These are phyloP conservation scores for Chromis chromis DNA, from an alignment of 2,797 vertebrate genomes.

Conservation along the genomic window DNA sequence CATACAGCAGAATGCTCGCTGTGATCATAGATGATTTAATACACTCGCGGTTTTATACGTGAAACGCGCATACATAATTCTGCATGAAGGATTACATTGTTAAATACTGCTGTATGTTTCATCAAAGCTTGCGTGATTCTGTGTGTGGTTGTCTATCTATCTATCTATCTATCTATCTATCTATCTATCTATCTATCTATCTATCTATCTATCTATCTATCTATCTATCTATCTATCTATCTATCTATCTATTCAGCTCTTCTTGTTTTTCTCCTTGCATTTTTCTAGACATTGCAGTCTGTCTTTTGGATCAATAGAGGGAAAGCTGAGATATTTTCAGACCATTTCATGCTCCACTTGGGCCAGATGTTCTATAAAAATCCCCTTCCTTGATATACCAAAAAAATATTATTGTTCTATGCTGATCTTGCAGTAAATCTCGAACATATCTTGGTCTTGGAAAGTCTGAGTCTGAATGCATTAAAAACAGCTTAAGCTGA, in stretches of 20 bases:
- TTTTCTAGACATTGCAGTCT: conserved; percentile 28
- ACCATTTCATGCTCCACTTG: conserved; percentile 75
- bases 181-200: conserved; percentile 17
- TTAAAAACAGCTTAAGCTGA: conserved; percentile 68
- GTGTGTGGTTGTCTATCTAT: conserved; percentile 4
- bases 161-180: conserved; percentile 23
- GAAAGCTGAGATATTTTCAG: conserved; percentile 73
- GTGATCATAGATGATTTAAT: conserved; percentile 57
- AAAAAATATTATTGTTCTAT: conserved; percentile 58
- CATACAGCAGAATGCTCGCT: conserved; percentile 25
- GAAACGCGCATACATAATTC: conserved; percentile 21
- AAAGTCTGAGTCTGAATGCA: conserved; percentile 44
- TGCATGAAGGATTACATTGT: conserved; percentile 23
- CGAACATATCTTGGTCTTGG: conserved; percentile 38
- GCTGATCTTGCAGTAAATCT: conserved; percentile 62
- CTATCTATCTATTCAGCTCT: conserved; percentile 9
- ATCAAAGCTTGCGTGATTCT: conserved; percentile 31
- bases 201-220: conserved; percentile 35
- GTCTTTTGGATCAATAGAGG: conserved; percentile 71
- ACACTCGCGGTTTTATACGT: conserved; percentile 15
- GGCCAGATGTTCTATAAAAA: conserved; percentile 78
- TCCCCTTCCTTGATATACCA: conserved; percentile 45
- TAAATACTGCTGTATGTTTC: conserved; percentile 16
- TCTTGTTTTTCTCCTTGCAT: conserved; percentile 9
- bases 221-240: conserved; percentile 27